A percentile compares a stretch with the other conserved stretches of the same genome.
phyloP scores from a whole-genome alignment of 2,888 invertebrate species.

The Allygus modestus region DNA sequence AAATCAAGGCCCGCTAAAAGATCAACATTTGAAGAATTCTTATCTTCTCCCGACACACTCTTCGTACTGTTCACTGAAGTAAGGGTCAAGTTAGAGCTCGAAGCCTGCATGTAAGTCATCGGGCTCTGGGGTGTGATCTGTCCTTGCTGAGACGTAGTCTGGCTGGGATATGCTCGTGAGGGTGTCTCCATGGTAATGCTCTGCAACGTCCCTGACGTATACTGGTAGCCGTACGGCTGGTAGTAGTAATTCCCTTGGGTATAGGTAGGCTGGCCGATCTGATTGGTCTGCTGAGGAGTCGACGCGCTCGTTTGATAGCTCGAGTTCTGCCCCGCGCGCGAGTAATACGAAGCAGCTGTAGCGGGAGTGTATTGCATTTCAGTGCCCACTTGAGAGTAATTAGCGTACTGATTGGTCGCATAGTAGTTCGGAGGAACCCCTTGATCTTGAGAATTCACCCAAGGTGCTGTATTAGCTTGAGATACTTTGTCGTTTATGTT shows the following conservation, averaged over 20 bases:
- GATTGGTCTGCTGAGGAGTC: constrained; percentile 69
- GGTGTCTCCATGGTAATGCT: constrained; percentile 49
- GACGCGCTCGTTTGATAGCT: constrained; percentile 76
- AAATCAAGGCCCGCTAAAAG: constrained; percentile 88
- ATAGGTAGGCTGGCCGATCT: constrained; percentile 52
- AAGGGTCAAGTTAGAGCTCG: constrained; percentile 51
- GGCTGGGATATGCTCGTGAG: constrained; percentile 42
- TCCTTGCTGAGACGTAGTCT: constrained; percentile 58
- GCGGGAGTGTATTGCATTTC: constrained; percentile 67
- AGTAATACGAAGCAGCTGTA: constrained; percentile 73
- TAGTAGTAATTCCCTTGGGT: constrained; percentile 73
- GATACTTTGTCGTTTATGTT: constrained; percentile 35
- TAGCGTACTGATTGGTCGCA: constrained; percentile 43
- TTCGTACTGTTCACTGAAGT: constrained; percentile 59
- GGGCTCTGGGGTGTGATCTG: constrained; percentile 71
- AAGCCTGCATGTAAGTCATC: constrained; percentile 73
- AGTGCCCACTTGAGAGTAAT: constrained; percentile 59
- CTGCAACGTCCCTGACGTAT: constrained; percentile 56
- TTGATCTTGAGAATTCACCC: not conserved
- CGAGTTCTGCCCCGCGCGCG: constrained; percentile 76
- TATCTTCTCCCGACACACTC: not conserved
- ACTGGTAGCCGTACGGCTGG: constrained; percentile 76
- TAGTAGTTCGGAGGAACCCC: constrained; percentile 13
- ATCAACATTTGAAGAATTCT: constrained; percentile 79
- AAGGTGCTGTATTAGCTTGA: constrained; percentile 23